phyloP scores from a whole-genome alignment of 1,140 invertebrate genomes.

The Maniola jurtina region DNA sequence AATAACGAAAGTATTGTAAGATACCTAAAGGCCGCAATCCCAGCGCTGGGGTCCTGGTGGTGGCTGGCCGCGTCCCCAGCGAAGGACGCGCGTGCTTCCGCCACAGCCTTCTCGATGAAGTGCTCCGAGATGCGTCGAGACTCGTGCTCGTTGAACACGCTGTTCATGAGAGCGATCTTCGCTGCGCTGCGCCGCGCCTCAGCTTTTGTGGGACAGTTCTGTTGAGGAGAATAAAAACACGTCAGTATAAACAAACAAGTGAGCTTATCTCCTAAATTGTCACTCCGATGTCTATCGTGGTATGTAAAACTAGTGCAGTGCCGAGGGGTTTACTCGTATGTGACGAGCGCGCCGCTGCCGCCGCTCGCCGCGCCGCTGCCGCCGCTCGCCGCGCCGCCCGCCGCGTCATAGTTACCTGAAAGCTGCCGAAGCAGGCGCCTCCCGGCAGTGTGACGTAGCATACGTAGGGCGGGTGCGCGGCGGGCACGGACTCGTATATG shows the following conservation, averaged over 20 bases:
- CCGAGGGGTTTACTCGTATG: slow-evolving; percentile 86
- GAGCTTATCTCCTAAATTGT: too few species aligned
- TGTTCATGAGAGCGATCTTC: slow-evolving; percentile 98
- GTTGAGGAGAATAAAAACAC: background rate
- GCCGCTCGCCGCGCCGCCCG: slow-evolving; percentile 63
- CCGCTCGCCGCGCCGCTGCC: slow-evolving; percentile 29
- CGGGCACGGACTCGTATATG: slow-evolving; percentile 96
- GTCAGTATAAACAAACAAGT: background rate
- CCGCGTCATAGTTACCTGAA: slow-evolving; percentile 82
- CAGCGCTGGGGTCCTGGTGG: slow-evolving; percentile 89
- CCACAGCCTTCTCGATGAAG: slow-evolving; percentile 95
- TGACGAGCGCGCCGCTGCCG: slow-evolving; percentile 85
- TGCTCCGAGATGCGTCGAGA: slow-evolving; percentile 95
- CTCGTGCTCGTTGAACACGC: slow-evolving; percentile 97
- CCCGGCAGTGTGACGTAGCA: slow-evolving; percentile 97
- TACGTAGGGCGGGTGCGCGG: slow-evolving; percentile 94
- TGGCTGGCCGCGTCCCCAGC: slow-evolving; percentile 84
- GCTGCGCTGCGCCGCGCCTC: slow-evolving; percentile 95
- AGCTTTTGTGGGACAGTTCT: slow-evolving; percentile 96
- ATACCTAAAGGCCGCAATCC: slow-evolving; percentile 93
- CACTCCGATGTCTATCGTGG: too few species aligned
- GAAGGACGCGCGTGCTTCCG: slow-evolving; percentile 88
- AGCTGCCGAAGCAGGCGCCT: slow-evolving; percentile 96
- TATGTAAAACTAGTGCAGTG: too few species aligned
- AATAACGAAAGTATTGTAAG: background rate